phyloP scores from a whole-genome alignment of 2,113 vertebrate species.

The Vicugna pacos region DNA sequence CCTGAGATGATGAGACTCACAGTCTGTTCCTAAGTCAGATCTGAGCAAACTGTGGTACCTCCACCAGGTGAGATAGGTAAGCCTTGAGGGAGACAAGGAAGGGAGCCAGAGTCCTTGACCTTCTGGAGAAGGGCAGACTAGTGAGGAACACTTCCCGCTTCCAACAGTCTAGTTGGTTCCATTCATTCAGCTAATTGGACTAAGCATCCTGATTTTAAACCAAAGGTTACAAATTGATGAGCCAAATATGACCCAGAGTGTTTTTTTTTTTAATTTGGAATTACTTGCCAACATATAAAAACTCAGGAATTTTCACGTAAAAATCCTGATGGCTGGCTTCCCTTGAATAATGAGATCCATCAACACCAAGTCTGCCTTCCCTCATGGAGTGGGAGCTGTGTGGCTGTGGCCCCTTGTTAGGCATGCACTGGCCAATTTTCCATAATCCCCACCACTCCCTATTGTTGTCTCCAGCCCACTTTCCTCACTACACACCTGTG shows the following conservation, averaged over 20 bases:
- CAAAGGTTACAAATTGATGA: neutral
- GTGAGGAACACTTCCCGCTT: neutral
- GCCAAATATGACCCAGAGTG: neutral
- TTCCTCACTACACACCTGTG: neutral
- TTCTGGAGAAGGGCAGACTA: neutral
- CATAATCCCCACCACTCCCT: neutral
- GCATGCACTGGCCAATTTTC: neutral
- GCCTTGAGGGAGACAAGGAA: neutral
- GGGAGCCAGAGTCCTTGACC: neutral
- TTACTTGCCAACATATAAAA: slow-evolving; percentile 25
- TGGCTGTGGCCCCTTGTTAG: neutral
- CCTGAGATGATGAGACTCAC: neutral
- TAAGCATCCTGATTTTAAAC: slow-evolving; percentile 32
- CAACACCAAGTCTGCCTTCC: neutral
- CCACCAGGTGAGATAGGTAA: neutral
- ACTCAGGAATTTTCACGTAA: neutral
- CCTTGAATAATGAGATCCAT: neutral
- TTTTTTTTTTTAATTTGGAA: neutral
- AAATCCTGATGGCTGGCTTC: neutral
- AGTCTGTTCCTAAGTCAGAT: neutral
- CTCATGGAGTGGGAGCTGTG: neutral
- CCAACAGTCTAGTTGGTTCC: neutral
- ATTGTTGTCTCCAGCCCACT: neutral
- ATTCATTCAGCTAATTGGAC: slow-evolving; percentile 25
- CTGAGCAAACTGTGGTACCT: neutral